Evolutionary conservation across 2,888 invertebrate genomes (phyloP), one percentile per base, ranked within the genome.

Genomic region (Drosophila anomalata): DNA sequence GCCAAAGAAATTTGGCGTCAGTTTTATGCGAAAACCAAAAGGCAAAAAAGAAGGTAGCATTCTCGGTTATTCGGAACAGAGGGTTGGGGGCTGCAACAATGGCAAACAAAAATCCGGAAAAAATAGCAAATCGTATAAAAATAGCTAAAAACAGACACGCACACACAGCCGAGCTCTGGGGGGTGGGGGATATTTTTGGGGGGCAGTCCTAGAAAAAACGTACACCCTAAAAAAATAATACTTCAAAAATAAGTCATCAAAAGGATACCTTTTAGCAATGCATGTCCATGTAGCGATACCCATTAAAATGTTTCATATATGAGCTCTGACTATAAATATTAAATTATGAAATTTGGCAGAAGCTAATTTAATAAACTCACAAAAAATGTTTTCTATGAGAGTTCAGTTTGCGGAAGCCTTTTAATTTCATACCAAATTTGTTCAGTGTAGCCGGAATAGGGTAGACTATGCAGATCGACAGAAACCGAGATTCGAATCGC

Each of bases 1-100:
- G 82, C 82, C 82, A 82, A 87, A 87, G 81, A 82, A 87, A 87
- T 82, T 82, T 87, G 82, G 82, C 82, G 82, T 82, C 87, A 87
- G 85, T 81, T 84, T 65, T 84, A 84, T 87, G 78, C 75, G 86
- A 72, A 66, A 56, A 57, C 53, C 60, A 60, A 58, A 41, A 20
- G 41, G 36, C 48, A 46, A 57, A 67, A 57, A 54, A 75, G 58
- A 65, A 76, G 63, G 63, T 59, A 41, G 52, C 39, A 53, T 47
- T 54, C 31, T 26, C 31, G 39, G 14, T 42, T 46, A 39, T 33
- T 51, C 20, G 5, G 17, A 26, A 14, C 3, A 17, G 33, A 52
- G 29, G 24, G n/a, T 8, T 26, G 58, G 54, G 44, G 14, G 17
- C 51, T 31, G 66, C 72, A 87, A 87, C 81, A 87, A 84, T 87